A percentile compares a stretch with the other conserved stretches of the same genome.
phyloP scores from a whole-genome alignment of 2,113 vertebrate genomes.

The Hydrochoerus hydrochaeris region DNA sequence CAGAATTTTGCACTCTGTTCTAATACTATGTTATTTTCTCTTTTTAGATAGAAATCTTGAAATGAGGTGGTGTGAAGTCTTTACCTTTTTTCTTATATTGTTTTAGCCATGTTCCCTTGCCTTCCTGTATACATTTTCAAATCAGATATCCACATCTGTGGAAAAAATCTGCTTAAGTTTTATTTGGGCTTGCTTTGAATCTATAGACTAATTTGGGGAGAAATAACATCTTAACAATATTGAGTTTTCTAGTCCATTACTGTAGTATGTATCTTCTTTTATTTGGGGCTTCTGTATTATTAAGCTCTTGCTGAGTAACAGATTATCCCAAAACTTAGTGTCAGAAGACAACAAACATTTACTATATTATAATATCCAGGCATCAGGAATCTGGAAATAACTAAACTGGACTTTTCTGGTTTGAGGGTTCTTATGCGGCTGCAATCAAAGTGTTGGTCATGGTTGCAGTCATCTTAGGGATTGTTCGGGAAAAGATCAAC shows the following conservation, averaged over 20 bases:
- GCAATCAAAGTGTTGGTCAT: neutral
- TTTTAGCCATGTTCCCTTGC: constrained; percentile 23
- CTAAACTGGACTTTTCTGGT: neutral
- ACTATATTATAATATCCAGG: neutral
- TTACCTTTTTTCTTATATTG: neutral
- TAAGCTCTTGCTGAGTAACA: neutral
- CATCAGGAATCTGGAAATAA: neutral
- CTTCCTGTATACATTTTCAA: constrained; percentile 39
- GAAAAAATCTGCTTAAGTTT: constrained; percentile 25
- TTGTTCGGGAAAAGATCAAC: neutral
- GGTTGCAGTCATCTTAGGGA: neutral
- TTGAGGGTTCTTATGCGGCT: neutral
- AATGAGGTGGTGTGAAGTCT: neutral
- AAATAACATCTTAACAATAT: constrained; percentile 24
- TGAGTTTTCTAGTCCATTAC: neutral
- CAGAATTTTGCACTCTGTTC: neutral
- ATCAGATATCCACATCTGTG: neutral
- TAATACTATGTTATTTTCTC: neutral
- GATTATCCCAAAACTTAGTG: neutral
- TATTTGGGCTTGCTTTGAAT: constrained; percentile 14
- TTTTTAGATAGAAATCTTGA: neutral
- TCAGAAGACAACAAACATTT: neutral
- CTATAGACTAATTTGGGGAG: neutral
- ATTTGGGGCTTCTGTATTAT: neutral
- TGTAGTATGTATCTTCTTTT: neutral